Evolutionary conservation across 2,797 vertebrate genomes (phyloP), one percentile per base, ranked within the genome.

Genomic region (Eleutherodactylus coqui): DNA sequence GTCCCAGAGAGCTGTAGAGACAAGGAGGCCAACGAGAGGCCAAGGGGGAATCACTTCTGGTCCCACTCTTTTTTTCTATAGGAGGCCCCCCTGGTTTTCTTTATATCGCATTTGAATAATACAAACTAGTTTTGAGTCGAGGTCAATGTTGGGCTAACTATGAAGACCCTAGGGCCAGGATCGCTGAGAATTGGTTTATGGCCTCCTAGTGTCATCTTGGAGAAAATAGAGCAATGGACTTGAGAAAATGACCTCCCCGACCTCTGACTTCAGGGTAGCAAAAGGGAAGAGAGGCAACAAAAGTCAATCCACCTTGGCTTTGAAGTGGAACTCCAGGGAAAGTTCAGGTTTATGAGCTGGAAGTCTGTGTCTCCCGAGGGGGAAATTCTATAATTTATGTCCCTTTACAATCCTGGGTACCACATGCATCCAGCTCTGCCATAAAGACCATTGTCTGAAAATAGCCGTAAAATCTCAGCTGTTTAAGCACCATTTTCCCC

Each of bases 321-420:
- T 87, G 82, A 84, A 73, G 81, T 72, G 62, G 69, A 55, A 21
- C 47, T 55, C 1, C 13, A n/a, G 7, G 21, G 80, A 73, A 62
- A 64, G 75, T 79, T 83, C 82, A 83, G 81, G 86, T 84, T 87
- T 84, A 83, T 45, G 82, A 84, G 67, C 69, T 80, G 67, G 51
- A 79, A 73, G 69, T 87, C 64, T 83, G 62, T 53, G 58, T 49
- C 47, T 72, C 29, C 43, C 69, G 2, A 43, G 5, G 21, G 81
- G 64, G 27, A 5, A 51, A 70, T 43, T 29, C 4, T 13, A 27
- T 84, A 43, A 87, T 84, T 84, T 60, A 87, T 79, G 17, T 0
- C 51, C 5, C 60, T 73, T 80, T 75, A 84, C 29, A 76, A 72
- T 53, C 64, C 75, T n/a, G 49, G 76, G 49, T 19, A 27, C 80